phyloP scores from a whole-genome alignment of 2,888 invertebrate species.

The Ennomos erosarius region DNA sequence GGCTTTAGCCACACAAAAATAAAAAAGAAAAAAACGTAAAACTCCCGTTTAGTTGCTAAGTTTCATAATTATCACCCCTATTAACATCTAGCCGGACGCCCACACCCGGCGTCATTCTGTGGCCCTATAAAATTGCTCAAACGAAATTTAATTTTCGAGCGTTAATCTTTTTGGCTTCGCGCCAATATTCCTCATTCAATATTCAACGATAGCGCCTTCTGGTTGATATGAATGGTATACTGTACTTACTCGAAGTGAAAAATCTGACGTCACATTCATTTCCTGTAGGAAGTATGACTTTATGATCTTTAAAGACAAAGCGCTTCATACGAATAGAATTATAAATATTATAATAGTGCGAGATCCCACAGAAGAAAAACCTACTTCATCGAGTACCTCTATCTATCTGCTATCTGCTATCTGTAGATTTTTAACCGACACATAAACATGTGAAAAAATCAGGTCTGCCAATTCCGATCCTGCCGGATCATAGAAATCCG shows the following conservation, averaged over 20 bases:
- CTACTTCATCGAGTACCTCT: no score
- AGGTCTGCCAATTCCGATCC: no score
- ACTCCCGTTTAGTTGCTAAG: background rate
- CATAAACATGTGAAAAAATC: no score
- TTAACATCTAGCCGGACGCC: conserved; percentile 15
- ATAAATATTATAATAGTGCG: no score
- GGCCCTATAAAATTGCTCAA: conserved; percentile 35
- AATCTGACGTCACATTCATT: conserved; percentile 24
- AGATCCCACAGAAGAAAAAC: no score
- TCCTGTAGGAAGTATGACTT: conserved; percentile 11
- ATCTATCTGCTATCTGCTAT: no score
- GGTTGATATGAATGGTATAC: conserved; percentile 31
- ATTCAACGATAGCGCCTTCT: conserved; percentile 36
- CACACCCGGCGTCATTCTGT: conserved; percentile 21
- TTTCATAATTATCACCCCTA: conserved; percentile 24
- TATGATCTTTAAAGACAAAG: conserved; percentile 8
- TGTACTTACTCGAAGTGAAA: conserved; percentile 20
- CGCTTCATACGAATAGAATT: no score
- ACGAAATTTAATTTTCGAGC: conserved; percentile 45
- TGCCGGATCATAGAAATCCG: no score
- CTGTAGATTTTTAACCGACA: no score
- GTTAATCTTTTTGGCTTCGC: conserved; percentile 46
- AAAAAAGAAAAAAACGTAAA: background rate
- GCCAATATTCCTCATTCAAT: conserved; percentile 46
- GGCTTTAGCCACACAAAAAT: background rate